phyloP scores from a whole-genome alignment of 2,113 vertebrate species.

The Neodontobutis hainanensis region DNA sequence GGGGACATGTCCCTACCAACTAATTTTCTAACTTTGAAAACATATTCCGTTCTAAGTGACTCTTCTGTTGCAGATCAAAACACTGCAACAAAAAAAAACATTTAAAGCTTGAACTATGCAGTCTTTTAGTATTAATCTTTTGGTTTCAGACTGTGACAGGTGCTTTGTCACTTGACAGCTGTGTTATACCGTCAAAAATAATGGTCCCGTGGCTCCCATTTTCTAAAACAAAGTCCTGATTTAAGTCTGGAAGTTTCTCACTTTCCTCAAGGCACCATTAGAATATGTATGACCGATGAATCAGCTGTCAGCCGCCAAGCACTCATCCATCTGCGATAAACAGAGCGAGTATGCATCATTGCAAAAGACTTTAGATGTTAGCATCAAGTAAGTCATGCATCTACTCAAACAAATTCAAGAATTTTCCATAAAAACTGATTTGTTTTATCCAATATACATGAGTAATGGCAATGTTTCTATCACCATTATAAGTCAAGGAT shows the following conservation, averaged over 20 bases:
- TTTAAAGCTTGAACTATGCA: constrained; percentile 24
- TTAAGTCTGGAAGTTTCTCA: constrained; percentile 23
- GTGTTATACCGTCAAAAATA: constrained; percentile 43
- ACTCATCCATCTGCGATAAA: constrained; percentile 44
- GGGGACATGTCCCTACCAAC: no score
- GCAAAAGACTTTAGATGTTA: no score
- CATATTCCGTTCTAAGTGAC: not conserved
- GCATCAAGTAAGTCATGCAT: no score
- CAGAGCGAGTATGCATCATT: constrained; percentile 5
- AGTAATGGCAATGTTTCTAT: no score
- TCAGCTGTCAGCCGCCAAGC: constrained; percentile 50
- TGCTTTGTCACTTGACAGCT: constrained; percentile 50
- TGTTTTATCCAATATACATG: no score
- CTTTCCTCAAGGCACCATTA: constrained; percentile 44
- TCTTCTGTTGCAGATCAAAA: not conserved
- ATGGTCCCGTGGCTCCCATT: constrained; percentile 25
- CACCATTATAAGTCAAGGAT: no score
- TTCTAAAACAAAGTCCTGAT: constrained; percentile 48
- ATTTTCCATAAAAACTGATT: no score
- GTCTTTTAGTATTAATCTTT: constrained; percentile 33
- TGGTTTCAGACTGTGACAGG: constrained; percentile 18
- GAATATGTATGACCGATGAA: constrained; percentile 61
- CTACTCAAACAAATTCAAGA: no score
- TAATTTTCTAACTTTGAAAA: no score
- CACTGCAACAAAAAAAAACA: not conserved